Evolutionary conservation across 2,113 vertebrate species (phyloP), one percentile per base, ranked within the genome.

Genomic region (Coreoperca whiteheadi): DNA sequence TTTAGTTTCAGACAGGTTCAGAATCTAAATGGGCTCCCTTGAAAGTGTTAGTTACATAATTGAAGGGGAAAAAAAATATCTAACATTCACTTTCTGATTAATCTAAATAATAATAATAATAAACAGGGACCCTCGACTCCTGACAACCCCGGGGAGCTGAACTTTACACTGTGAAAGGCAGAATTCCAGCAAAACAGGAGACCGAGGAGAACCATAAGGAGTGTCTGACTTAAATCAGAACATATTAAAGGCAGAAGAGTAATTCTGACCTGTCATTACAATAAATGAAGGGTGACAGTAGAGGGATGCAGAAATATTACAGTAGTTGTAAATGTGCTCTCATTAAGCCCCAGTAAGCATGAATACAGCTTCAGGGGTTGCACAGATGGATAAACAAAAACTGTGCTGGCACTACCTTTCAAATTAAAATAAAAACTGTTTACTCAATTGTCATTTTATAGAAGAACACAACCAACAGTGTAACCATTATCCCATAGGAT

Each of bases 201-300:
- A 51, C 30, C 39, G 48, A 65, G 30, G n/a, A 90, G 74, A 15
- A 65, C 1, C 84, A 94, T 91, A 90, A 94, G 93, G 39, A 73
- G n/a, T 53, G 89, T 88, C 93, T 89, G 25, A 51, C 39, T 81
- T 71, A 86, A 85, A 90, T 87, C 88, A 79, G 80, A 92, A 34
- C 39, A 10, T 18, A 37, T 87, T 67, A 63, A 66, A 67, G 10
- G n/a, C 23, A 69, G 54, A 46, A 28, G 23, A 71, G 34, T 65
- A 66, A 75, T 51, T 59, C 21, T 66, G 74, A 74, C 43, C 61
- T 70, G 65, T 74, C 56, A 50, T 18, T 63, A 20, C 1, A 4
- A 77, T 77, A 53, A 81, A 90, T 69, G 60, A 84, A 81, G 71
- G 46, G 39, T 74, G 76, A 87, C 85, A 72, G 67, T 21, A 79